Evolutionary conservation across 2,888 invertebrate species (phyloP), one percentile per base, ranked within the genome.

Genomic region (Elmis aenea): DNA sequence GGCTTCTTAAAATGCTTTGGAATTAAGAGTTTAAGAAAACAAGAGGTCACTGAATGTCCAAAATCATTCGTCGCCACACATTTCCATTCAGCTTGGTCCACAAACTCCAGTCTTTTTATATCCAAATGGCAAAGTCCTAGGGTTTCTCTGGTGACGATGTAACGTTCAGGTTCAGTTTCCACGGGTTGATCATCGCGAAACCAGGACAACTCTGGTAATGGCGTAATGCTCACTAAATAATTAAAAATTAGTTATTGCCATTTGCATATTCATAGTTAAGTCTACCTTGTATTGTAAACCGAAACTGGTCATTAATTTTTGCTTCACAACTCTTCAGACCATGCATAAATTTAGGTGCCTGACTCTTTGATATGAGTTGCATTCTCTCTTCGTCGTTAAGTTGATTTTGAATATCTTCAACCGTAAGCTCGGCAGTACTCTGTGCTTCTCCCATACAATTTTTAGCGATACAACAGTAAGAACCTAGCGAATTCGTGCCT

Each of bases 81-180:
- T 63, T 90, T 91, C 91, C 91, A 92, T 60, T 91, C 90, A 0
- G 89, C 89, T 68, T 90, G 89, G 61, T 92, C 91, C 38, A 81
- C 73, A 55, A 90, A 81, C 64, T 90, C 88, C 1, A 90, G 73
- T 39, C 76, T 75, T 33, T 74, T 74, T 21, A 91, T 78, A 54
- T 85, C 81, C 45, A 92, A 71, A 58, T 79, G 77, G 62, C 81
- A 87, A 9, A 75, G 70, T 11, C 88, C 88, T 23, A 80, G 71
- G 13, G 81, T 78, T 58, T 87, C 87, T 33, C 75, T 75, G 31
- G 71, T 74, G 24, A 81, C 73, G 45, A 76, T 74, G 58, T 85
- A 89, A 27, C 81, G 80, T n/a, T 78, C 77, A 6, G 66, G 64
- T 42, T 74, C 71, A 42, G 71, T 76, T 46, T 85, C 83, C 8